Percentiles rank a stretch among this genome's conserved stretches.
These are phyloP conservation scores for Clarias batrachus DNA, from an alignment of 2,113 vertebrate genomes.

Conservation along the genomic window DNA sequence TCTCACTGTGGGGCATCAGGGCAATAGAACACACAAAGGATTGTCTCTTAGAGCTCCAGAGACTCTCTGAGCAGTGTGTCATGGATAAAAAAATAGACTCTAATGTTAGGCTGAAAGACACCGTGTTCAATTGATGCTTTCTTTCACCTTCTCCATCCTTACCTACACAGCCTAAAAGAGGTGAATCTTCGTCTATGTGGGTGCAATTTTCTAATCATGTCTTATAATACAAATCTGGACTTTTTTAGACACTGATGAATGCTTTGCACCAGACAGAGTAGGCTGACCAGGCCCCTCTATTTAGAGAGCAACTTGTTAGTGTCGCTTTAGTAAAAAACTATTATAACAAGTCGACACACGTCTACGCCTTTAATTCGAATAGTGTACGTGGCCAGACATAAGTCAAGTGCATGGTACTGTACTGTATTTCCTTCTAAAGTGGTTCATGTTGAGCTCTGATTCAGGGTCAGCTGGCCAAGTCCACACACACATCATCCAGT, in stretches of 20 bases:
- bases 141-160: constrained; percentile 16
- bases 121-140: background rate
- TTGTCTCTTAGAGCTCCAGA: constrained; percentile 20
- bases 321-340: background rate
- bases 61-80: background rate
- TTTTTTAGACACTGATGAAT: background rate
- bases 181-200: background rate
- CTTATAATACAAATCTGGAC: background rate
- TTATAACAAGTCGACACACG: background rate
- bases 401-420: background rate
- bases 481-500: constrained; percentile 3
- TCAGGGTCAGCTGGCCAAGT: constrained; percentile 24
- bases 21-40: constrained; percentile 29
- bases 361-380: constrained; percentile 8
- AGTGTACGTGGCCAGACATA: background rate
- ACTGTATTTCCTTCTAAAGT: background rate
- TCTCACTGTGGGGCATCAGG: constrained; percentile 32
- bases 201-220: background rate
- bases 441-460: constrained; percentile 9
- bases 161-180: constrained; percentile 16
- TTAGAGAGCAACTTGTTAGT: background rate
- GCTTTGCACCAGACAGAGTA: constrained; percentile 19
- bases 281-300: background rate
- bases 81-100: constrained; percentile 14
- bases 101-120: constrained; percentile 14